Percentiles rank a stretch among this genome's conserved stretches.
Conservation (phyloP, 1,140 invertebrate species). For the Catajapyx aquilonaris region DNA sequence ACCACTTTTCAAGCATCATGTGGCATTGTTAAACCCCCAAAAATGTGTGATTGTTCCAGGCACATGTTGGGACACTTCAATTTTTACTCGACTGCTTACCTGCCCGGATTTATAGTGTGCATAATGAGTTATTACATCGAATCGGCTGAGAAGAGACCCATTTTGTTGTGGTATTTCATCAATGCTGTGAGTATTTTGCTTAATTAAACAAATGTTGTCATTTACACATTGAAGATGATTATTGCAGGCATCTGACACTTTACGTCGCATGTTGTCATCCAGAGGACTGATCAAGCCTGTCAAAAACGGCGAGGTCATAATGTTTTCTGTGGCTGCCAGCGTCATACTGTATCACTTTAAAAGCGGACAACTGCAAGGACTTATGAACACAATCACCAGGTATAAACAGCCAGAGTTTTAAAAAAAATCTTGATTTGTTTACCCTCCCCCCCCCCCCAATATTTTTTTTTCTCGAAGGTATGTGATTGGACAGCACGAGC, state of each 20-base stretch:
- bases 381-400: constrained; percentile 41
- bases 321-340: constrained; percentile 36
- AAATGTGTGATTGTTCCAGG: constrained; percentile 24
- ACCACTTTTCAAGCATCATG: not conserved
- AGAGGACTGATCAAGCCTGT: constrained; percentile 36
- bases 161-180: constrained; percentile 53
- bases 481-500: not conserved
- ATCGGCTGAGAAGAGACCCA: constrained; percentile 39
- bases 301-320: constrained; percentile 37
- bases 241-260: constrained; percentile 45
- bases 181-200: constrained; percentile 48
- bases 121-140: constrained; percentile 51
- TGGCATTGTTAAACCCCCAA: not conserved
- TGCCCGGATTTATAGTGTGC: constrained; percentile 47
- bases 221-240: constrained; percentile 3
- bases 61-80: constrained; percentile 41
- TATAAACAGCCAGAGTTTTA: constrained; percentile 12
- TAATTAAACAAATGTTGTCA: constrained; percentile 2
- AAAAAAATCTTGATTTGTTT: not conserved
- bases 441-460: not conserved
- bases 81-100: constrained; percentile 39
- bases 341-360: constrained; percentile 34
- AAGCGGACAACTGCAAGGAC: constrained; percentile 26
- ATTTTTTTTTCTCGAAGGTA: not conserved
- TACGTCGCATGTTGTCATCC: constrained; percentile 46